These are phyloP conservation scores for Apis cerana DNA, from an alignment of 1,140 invertebrate genomes.

Conservation along the genomic window DNA sequence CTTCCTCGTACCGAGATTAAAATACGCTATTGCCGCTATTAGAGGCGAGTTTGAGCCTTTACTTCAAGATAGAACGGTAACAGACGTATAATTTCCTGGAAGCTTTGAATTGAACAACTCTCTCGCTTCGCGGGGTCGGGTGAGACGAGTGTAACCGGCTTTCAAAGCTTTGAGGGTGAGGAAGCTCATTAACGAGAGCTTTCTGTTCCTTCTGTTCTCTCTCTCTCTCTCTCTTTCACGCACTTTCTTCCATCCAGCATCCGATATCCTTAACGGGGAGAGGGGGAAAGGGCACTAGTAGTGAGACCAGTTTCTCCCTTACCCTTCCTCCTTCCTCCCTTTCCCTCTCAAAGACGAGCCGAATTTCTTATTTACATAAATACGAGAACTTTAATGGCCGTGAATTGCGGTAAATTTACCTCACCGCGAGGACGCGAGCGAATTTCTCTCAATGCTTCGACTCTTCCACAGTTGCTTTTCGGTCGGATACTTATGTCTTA, in stretches of 20 bases:
- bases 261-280: constrained; percentile 56
- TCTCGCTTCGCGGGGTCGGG: constrained; percentile 66
- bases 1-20: constrained; percentile 70
- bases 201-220: constrained; percentile 70
- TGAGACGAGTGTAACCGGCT: constrained; percentile 76
- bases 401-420: constrained; percentile 52
- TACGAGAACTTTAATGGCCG: constrained; percentile 63
- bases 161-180: constrained; percentile 77
- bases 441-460: background rate
- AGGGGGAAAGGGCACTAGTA: background rate
- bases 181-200: constrained; percentile 81
- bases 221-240: background rate
- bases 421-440: background rate
- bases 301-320: constrained; percentile 22
- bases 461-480: background rate
- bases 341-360: constrained; percentile 38
- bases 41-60: constrained; percentile 67
- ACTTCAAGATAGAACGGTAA: constrained; percentile 70
- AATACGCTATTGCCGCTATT: constrained; percentile 76
- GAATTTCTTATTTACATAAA: constrained; percentile 74
- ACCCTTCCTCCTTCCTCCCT: background rate
- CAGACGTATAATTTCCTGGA: constrained; percentile 80
- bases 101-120: constrained; percentile 76
- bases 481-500: too few species aligned
- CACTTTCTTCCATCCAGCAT: constrained; percentile 45